Conservation (phyloP, 2,797 vertebrate genomes). For the Saxicola maurus region DNA sequence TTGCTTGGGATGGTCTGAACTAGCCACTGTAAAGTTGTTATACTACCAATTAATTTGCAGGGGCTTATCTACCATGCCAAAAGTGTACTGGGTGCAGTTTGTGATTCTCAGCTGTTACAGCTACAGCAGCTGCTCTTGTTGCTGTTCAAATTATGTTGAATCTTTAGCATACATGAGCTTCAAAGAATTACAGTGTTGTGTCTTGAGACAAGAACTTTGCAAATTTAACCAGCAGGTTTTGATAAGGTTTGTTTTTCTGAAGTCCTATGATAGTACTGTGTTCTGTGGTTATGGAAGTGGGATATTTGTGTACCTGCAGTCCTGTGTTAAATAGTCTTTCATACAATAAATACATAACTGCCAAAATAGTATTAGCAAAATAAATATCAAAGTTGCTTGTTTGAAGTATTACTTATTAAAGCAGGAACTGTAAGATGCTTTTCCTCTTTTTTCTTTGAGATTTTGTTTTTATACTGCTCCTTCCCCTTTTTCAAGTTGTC, state of each 20-base stretch:
- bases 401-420: background rate
- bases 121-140: background rate
- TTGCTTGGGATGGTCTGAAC: background rate
- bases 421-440: background rate
- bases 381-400: background rate
- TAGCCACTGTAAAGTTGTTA: background rate
- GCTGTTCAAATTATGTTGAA: background rate
- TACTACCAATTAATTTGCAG: background rate
- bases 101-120: background rate
- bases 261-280: background rate
- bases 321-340: background rate
- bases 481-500: background rate
- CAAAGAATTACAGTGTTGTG: background rate
- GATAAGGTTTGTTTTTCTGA: background rate
- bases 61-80: background rate
- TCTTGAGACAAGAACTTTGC: background rate
- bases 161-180: background rate
- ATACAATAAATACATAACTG: background rate
- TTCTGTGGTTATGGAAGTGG: background rate
- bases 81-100: background rate
- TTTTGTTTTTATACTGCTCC: background rate
- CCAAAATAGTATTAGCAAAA: background rate
- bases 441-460: background rate
- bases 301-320: background rate
- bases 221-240: background rate